phyloP scores from a whole-genome alignment of 2,113 vertebrate species.

The Lycocorax pyrrhopterus region DNA sequence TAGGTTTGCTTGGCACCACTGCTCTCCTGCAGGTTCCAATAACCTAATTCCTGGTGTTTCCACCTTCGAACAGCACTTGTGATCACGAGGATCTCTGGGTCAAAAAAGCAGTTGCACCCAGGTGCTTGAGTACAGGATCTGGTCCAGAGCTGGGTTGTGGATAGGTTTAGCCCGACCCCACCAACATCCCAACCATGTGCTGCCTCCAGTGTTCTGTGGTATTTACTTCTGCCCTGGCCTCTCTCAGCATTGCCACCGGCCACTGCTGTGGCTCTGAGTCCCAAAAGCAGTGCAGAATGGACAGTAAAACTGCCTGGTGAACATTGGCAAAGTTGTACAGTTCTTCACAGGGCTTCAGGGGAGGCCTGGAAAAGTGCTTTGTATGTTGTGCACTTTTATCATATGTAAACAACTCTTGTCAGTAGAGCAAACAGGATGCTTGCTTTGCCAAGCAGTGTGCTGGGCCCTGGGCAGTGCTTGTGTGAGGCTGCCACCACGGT shows the following conservation, averaged over 20 bases:
- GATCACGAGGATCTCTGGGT: not conserved
- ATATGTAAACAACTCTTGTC: not conserved
- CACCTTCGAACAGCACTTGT: not conserved
- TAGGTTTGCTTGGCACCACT: not conserved
- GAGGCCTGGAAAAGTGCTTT: not conserved
- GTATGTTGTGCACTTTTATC: not conserved
- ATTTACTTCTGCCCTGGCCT: not conserved
- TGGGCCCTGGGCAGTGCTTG: not conserved
- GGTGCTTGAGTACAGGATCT: not conserved
- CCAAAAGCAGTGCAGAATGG: not conserved
- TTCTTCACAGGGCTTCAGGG: not conserved
- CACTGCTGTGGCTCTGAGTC: not conserved
- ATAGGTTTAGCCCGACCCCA: not conserved
- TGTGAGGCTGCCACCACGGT: not conserved
- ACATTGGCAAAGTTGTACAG: rapidly evolving
- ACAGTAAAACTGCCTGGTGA: not conserved
- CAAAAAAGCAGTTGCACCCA: not conserved
- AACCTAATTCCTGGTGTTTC: not conserved
- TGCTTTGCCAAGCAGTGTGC: not conserved
- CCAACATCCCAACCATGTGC: rapidly evolving
- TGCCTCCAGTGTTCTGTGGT: not conserved
- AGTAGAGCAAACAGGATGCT: not conserved
- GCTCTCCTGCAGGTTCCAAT: not conserved
- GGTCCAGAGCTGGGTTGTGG: not conserved
- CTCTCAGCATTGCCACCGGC: not conserved